These are phyloP conservation scores for Glomeris maerens DNA, from an alignment of 1,140 invertebrate genomes.

Conservation along the genomic window DNA sequence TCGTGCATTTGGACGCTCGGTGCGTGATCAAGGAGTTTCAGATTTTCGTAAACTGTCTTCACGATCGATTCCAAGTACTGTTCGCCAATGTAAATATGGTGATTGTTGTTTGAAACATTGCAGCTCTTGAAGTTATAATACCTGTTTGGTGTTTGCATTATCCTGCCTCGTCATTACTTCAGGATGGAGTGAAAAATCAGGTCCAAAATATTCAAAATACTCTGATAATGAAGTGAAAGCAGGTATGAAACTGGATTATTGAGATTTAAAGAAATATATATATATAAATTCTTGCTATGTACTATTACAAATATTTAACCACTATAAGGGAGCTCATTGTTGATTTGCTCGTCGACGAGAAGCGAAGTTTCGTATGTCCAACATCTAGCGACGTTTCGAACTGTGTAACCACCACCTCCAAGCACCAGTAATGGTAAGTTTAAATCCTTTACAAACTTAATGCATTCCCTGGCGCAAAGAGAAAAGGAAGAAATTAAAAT, in stretches of 20 bases:
- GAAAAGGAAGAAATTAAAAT: background rate
- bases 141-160: conserved; percentile 73
- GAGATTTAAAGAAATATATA: background rate
- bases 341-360: conserved; percentile 75
- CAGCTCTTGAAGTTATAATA: too few relatives aligned
- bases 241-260: background rate
- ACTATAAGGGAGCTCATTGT: conserved; percentile 79
- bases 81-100: background rate
- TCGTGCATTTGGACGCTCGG: conserved; percentile 85
- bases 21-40: conserved; percentile 76
- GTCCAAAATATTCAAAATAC: conserved; percentile 89
- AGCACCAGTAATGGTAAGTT: conserved; percentile 88
- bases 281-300: too few relatives aligned
- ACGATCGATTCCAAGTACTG: conserved; percentile 75
- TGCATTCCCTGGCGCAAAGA: conserved; percentile 55
- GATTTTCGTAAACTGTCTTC: conserved; percentile 67
- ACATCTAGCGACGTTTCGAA: conserved; percentile 92
- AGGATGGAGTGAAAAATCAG: conserved; percentile 84
- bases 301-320: conserved; percentile 22
- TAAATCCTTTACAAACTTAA: conserved; percentile 86
- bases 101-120: background rate
- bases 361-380: conserved; percentile 99
- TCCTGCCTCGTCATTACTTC: conserved; percentile 69
- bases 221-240: conserved; percentile 37
- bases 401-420: conserved; percentile 92